phyloP scores from a whole-genome alignment of 2,888 invertebrate species.

The Dendrolimus houi region DNA sequence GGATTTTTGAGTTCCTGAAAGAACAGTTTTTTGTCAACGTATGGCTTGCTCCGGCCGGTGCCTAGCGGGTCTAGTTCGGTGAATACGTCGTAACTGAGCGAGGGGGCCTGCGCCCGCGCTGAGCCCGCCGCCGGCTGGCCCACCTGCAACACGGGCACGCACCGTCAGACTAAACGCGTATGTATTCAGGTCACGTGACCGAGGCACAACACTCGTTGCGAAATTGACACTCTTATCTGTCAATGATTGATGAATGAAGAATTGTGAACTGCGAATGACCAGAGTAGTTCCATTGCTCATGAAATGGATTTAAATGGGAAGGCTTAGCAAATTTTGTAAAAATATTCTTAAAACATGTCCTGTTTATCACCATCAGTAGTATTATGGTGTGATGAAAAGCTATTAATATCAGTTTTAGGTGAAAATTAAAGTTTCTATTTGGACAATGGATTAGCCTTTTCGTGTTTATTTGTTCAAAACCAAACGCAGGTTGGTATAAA shows the following conservation, averaged over 20 bases:
- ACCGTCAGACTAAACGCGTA: conserved; percentile 37
- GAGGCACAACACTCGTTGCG: neutral
- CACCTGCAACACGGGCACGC: conserved; percentile 64
- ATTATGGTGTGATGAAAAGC: too few species aligned
- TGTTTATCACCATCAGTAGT: too few species aligned
- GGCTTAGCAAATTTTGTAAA: too few species aligned
- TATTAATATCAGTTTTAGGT: too few species aligned
- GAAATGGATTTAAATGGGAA: neutral
- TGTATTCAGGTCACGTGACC: neutral
- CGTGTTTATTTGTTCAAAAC: too few species aligned
- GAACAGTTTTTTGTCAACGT: conserved; percentile 96
- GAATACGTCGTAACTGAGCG: conserved; percentile 86
- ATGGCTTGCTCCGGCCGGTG: conserved; percentile 93
- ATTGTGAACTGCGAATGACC: neutral
- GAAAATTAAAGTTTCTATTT: too few species aligned
- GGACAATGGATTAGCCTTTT: too few species aligned
- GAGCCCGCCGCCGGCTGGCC: conserved; percentile 51
- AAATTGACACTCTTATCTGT: neutral
- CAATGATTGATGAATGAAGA: neutral
- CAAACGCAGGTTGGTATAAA: too few species aligned
- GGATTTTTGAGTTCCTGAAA: conserved; percentile 97
- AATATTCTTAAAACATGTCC: too few species aligned
- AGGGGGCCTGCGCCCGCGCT: conserved; percentile 44
- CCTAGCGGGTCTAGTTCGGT: conserved; percentile 95
- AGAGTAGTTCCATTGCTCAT: neutral